Base-by-base conservation (phyloP, 2,888 invertebrate genomes). In the Tetanocera ferruginea region DNA sequence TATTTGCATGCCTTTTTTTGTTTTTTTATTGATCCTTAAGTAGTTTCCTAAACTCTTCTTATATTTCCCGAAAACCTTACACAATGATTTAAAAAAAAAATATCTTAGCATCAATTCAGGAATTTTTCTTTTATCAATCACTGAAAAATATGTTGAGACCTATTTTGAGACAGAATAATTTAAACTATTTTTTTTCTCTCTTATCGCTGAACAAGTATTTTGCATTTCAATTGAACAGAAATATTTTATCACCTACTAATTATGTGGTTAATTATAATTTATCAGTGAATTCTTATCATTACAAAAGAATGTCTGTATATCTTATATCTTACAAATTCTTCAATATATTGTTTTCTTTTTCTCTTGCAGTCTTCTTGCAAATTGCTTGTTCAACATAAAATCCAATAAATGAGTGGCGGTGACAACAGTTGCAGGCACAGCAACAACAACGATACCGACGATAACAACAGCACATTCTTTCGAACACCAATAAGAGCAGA, bases 201-300 rank as follows among this genome's bases (percentile, higher is more conserved):
- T 49, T 49, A 76, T 71, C 62, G 19, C 37, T 31, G 37, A 66
- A 80, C 80, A 80, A 78, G 79, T 43, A 55, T 71, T 76, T 78
- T 78, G 74, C 78, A 80, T 80, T 80, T 80, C 70, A 78, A 78
- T 78, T 77, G 71, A 77, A 69, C 37, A 31, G 25, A 17, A 11
- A 67, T 60, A 28, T 60, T 60, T 60, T 43, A 6, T 43, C 43
- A 11, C 14, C 14, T 31, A 31, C 3, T 31, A 31, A 31, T 31
- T 31, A 31, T 31, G 3, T 31, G 3, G 31, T 31, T 11, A 6
- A 8, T 43, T 43, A 43, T 43, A 11, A 43, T 14, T 43, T 43
- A 43, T 43, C 14, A 14, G 1, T 43, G 11, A 1, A 14, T 43
- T 43, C 11, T 6, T 43, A 43, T 43, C 43, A 43, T 43, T 11